Percentiles rank a stretch among this genome's conserved stretches.
phyloP scores from a whole-genome alignment of 1,140 invertebrate genomes.

The Magallana gigas region DNA sequence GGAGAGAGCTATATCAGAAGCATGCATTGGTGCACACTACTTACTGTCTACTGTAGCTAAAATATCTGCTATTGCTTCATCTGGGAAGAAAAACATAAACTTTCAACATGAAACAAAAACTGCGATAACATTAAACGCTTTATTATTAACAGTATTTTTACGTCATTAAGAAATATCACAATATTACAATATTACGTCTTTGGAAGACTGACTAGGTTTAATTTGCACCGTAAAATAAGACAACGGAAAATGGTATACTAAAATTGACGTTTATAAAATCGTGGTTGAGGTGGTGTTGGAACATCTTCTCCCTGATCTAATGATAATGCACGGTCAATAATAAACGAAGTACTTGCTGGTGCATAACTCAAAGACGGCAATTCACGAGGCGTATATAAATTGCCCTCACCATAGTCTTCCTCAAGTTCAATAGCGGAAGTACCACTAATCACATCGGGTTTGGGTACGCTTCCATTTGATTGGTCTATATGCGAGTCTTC shows the following conservation, averaged over 20 bases:
- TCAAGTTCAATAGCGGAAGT: constrained; percentile 35
- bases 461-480: neutral
- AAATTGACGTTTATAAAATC: constrained; percentile 8
- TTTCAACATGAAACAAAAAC: neutral
- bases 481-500: neutral
- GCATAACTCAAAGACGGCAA: constrained; percentile 25
- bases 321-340: constrained; percentile 14
- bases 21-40: neutral
- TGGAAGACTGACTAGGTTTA: constrained; percentile 30
- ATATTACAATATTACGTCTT: neutral
- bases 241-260: neutral
- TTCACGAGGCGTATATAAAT: constrained; percentile 30
- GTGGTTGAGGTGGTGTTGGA: neutral
- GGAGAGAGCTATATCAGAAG: neutral
- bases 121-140: neutral
- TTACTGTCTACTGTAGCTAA: constrained; percentile 37
- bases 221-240: neutral
- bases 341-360: constrained; percentile 16
- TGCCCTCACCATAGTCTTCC: constrained; percentile 32
- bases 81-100: constrained; percentile 9
- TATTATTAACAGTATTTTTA: neutral
- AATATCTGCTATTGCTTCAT: constrained; percentile 18
- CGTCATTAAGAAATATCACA: neutral
- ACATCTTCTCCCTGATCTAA: neutral
- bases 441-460: constrained; percentile 4